A percentile compares a stretch with the other conserved stretches of the same genome.
Conservation (phyloP, 2,888 invertebrate genomes). For the Globia sparganii region DNA sequence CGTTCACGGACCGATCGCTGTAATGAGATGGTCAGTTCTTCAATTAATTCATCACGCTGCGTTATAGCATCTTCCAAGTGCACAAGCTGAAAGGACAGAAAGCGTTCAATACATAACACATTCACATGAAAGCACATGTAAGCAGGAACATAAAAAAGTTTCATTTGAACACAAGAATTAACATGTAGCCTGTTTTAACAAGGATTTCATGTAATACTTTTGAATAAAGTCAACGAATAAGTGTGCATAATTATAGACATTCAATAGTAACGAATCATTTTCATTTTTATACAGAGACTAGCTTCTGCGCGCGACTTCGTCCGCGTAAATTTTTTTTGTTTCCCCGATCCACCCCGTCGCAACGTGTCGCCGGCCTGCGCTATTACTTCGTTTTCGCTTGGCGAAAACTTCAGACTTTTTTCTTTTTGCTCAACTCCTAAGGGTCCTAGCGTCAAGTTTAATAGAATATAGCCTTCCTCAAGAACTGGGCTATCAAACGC, state of each 20-base stretch:
- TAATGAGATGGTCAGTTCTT: slow-evolving; percentile 93
- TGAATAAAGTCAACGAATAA: slow-evolving; percentile 14
- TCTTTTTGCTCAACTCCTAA: too few relatives aligned
- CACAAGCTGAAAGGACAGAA: slow-evolving; percentile 92
- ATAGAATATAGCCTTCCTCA: too few relatives aligned
- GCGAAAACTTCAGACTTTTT: too few relatives aligned
- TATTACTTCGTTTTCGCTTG: too few relatives aligned
- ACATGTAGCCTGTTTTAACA: slow-evolving; percentile 9
- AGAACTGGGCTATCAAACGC: too few relatives aligned
- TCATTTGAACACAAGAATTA: neutral
- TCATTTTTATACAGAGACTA: slow-evolving; percentile 5
- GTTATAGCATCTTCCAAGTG: slow-evolving; percentile 93
- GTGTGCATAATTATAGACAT: slow-evolving; percentile 7
- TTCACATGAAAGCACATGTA: slow-evolving; percentile 68
- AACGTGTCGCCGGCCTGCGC: too few relatives aligned
- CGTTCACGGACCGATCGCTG: slow-evolving; percentile 92
- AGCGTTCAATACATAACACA: slow-evolving; percentile 72
- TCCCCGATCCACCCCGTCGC: too few relatives aligned
- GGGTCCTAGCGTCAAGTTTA: too few relatives aligned
- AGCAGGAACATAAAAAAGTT: slow-evolving; percentile 19
- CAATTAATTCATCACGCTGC: slow-evolving; percentile 93
- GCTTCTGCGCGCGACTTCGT: too few relatives aligned
- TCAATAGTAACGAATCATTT: slow-evolving; percentile 10
- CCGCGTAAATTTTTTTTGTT: too few relatives aligned
- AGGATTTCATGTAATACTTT: slow-evolving; percentile 18